Evolutionary conservation across 2,888 invertebrate genomes (phyloP).

Genomic region (Lasioglossum zephyrum): DNA sequence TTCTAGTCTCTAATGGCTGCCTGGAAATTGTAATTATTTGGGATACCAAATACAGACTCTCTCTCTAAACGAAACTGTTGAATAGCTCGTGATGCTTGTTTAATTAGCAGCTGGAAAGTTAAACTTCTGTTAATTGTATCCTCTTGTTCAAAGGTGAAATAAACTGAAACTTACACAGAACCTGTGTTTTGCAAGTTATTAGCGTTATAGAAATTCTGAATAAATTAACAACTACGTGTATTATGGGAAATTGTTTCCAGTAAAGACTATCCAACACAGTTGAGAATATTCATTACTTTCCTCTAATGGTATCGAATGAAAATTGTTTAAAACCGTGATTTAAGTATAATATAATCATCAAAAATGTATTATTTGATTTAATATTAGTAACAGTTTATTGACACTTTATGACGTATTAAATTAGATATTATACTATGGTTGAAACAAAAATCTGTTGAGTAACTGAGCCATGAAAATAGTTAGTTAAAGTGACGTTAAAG

Average conservation of each 20-base stretch:
- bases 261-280: not conserved
- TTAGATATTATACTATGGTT: too few relatives aligned
- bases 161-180: not conserved
- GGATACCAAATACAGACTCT: constrained; percentile 8
- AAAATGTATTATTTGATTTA: not conserved
- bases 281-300: not conserved
- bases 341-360: not conserved
- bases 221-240: not conserved
- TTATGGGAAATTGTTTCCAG: not conserved
- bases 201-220: not conserved
- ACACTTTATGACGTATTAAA: too few relatives aligned
- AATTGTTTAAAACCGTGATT: not conserved
- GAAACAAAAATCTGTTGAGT: too few relatives aligned
- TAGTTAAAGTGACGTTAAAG: too few relatives aligned
- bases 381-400: too few relatives aligned
- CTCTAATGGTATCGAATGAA: not conserved
- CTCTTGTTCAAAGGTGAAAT: not conserved
- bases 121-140: constrained; percentile 28
- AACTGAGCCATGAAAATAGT: too few relatives aligned
- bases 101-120: not conserved
- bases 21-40: constrained; percentile 26
- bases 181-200: not conserved
- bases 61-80: not conserved
- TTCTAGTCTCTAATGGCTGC: not conserved
- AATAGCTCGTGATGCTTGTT: not conserved